Conservation (phyloP, 2,888 invertebrate species). For the Chelonus formosanus region DNA sequence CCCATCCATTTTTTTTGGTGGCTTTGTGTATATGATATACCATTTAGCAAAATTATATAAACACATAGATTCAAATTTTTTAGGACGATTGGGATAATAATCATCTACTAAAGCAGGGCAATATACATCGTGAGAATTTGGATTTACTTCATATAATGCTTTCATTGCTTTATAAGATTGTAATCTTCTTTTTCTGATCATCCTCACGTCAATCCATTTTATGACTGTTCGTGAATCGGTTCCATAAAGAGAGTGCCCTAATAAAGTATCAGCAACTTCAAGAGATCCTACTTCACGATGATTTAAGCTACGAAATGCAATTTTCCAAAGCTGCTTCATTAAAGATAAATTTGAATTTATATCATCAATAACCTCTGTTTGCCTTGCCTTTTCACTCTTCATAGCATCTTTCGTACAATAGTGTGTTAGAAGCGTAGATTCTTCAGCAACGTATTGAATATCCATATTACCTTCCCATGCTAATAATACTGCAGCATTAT, state of each 20-base stretch:
- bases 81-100: conserved; percentile 11
- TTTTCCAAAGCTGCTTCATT: conserved; percentile 44
- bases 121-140: conserved; percentile 1
- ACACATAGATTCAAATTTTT: not conserved
- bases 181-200: conserved; percentile 20
- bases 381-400: conserved; percentile 48
- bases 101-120: conserved; percentile 5
- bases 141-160: not conserved
- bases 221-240: conserved; percentile 31
- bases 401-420: conserved; percentile 50
- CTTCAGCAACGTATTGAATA: conserved; percentile 46
- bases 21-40: no score
- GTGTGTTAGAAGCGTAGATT: conserved; percentile 44
- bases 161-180: conserved; percentile 13
- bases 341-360: conserved; percentile 49
- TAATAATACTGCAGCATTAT: conserved; percentile 36
- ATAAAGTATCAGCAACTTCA: conserved; percentile 41
- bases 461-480: conserved; percentile 49
- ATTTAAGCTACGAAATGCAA: conserved; percentile 24
- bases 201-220: conserved; percentile 25
- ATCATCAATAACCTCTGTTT: conserved; percentile 40
- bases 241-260: conserved; percentile 17
- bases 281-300: conserved; percentile 29
- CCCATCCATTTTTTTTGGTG: no score
- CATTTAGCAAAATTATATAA: conserved; percentile 39